Percentiles rank a stretch among this genome's conserved stretches.
Conservation (phyloP, 2,797 vertebrate genomes). For the Takifugu rubripes region DNA sequence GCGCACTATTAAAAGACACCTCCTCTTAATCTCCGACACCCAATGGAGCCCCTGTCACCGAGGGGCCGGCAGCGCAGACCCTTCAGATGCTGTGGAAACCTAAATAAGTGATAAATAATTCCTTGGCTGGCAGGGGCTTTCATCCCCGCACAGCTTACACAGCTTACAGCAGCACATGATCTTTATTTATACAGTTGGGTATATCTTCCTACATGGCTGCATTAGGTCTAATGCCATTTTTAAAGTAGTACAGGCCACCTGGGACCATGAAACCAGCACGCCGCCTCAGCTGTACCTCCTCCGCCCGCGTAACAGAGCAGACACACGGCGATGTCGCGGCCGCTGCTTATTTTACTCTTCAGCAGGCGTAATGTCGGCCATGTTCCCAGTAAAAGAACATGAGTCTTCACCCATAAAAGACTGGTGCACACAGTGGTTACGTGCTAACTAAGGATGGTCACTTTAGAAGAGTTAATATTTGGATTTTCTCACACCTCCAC, state of each 20-base stretch:
- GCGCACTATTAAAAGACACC: slow-evolving; percentile 77
- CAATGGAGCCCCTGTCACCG: slow-evolving; percentile 54
- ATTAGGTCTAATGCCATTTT: slow-evolving; percentile 50
- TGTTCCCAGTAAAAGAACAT: too few relatives aligned
- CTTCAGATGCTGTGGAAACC: slow-evolving; percentile 69
- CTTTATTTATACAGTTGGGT: slow-evolving; percentile 73
- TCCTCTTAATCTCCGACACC: slow-evolving; percentile 69
- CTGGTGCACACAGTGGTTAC: too few relatives aligned
- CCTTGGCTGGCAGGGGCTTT: slow-evolving; percentile 59
- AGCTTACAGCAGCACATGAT: slow-evolving; percentile 67
- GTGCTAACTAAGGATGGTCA: too few relatives aligned
- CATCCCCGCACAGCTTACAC: slow-evolving; percentile 69
- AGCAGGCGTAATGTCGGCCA: too few relatives aligned
- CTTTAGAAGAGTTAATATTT: too few relatives aligned
- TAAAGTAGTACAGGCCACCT: slow-evolving; percentile 37
- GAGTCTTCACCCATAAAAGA: too few relatives aligned
- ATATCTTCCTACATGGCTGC: slow-evolving; percentile 56
- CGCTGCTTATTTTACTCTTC: background rate
- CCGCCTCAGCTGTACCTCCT: slow-evolving; percentile 18
- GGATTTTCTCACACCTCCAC: too few relatives aligned
- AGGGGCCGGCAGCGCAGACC: slow-evolving; percentile 47
- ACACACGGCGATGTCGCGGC: background rate
- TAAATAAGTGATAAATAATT: slow-evolving; percentile 75
- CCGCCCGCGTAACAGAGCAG: slow-evolving; percentile 1
- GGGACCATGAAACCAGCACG: slow-evolving; percentile 41